A percentile compares a stretch with the other conserved stretches of the same genome.
Conservation (phyloP, 2,113 vertebrate genomes). For the Abramis brama region DNA sequence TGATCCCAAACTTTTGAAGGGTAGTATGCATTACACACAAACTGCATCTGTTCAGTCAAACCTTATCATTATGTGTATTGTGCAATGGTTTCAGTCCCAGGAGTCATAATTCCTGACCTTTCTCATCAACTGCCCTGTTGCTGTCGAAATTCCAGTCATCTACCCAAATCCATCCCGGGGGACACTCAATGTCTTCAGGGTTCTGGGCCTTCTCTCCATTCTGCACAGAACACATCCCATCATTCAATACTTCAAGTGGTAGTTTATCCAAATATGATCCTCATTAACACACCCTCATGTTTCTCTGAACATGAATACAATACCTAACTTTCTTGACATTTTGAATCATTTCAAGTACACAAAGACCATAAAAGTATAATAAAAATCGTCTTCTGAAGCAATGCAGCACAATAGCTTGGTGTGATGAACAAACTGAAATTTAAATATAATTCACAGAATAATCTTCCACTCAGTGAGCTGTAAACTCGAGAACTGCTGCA, state of each 20-base stretch:
- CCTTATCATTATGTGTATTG: neutral
- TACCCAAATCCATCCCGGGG: conserved; percentile 91
- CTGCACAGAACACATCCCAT: conserved; percentile 69
- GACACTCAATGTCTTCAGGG: conserved; percentile 82
- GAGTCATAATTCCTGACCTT: conserved; percentile 73
- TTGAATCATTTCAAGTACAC: neutral
- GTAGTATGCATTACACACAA: neutral
- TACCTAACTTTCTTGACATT: neutral
- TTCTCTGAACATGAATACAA: neutral
- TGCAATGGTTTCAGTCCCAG: neutral
- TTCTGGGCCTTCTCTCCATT: conserved; percentile 89
- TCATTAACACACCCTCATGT: neutral
- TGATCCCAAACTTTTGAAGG: neutral
- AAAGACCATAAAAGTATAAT: neutral
- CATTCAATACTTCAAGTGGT: neutral
- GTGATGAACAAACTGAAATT: neutral
- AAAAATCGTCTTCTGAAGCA: neutral
- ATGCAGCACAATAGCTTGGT: neutral
- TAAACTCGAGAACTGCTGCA: neutral
- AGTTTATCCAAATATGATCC: neutral
- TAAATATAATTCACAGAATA: neutral
- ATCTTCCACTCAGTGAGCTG: neutral
- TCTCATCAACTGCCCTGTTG: conserved; percentile 94
- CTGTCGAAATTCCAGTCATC: conserved; percentile 90
- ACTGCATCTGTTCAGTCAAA: neutral